Evolutionary conservation across 2,113 vertebrate species (phyloP), one percentile per base, ranked within the genome.

Genomic region (Apaloderma vittatum): DNA sequence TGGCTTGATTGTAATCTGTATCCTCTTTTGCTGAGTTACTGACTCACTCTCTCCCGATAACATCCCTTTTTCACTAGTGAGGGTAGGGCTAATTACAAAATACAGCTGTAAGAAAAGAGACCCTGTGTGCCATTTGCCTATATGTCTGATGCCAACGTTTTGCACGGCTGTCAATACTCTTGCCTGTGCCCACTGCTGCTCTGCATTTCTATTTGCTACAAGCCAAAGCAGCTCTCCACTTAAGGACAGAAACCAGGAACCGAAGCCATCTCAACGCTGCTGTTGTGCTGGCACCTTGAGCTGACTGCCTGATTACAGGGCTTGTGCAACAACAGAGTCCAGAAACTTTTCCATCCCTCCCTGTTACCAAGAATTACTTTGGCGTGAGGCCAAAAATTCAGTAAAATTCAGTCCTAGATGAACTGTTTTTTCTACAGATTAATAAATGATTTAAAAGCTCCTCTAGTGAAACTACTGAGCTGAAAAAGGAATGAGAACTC

Each of bases 381-480:
- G 87, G 92, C 90, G 58, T 62, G 49, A 91, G 22, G 70, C 66
- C 71, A 71, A 96, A 74, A 94, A 82, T n/a, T n/a, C 27, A 90
- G 93, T 94, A 94, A 94, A 86, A 94, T 85, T 89, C 55, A 90
- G 48, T 88, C n/a, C n/a, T 46, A 66, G 32, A n/a, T 43, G 23
- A 94, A 94, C 14, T 46, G 45, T 8, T 73, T 93, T 85, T 94
- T 66, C 29, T 83, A 52, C 12, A 11, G 24, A 90, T 58, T 81
- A 90, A 94, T 12, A 86, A 54, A 70, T 68, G 4, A 94, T 82
- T 82, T 88, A 65, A 90, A 85, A 95, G 70, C n/a, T 82, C 85
- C 54, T 79, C 30, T 55, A 63, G 54, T 59, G 58, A 65, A 91
- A 89, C 16, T 61, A 54, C 34, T 36, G 43, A 85, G 36, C 70